Conservation (phyloP, 23 tunicate species). For the Styela clava region DNA sequence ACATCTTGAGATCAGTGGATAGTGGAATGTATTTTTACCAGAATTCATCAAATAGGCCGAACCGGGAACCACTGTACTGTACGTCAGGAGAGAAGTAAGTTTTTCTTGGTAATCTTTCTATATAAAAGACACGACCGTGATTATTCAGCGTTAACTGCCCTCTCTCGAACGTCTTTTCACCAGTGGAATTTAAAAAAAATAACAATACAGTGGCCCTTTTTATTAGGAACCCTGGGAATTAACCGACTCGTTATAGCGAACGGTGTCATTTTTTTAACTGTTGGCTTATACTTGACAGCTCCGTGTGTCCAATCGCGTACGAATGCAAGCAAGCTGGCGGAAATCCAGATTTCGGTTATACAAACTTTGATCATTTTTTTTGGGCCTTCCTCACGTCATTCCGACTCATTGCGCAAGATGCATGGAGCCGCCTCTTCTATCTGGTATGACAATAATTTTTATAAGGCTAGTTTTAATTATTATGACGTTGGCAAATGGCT, state of each 20-base stretch:
- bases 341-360: conserved; percentile 90
- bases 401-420: conserved; percentile 92
- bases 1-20: conserved; percentile 36
- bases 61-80: conserved; percentile 67
- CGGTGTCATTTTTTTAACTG: too few relatives aligned
- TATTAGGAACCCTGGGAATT: too few relatives aligned
- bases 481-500: background rate
- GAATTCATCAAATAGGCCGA: conserved; percentile 61
- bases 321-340: conserved; percentile 70
- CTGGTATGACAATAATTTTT: conserved; percentile 40
- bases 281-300: background rate
- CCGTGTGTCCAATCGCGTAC: conserved; percentile 54
- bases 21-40: conserved; percentile 50
- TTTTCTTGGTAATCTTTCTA: background rate
- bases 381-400: conserved; percentile 91
- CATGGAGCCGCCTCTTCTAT: conserved; percentile 95
- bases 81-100: conserved; percentile 59
- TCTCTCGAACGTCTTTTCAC: too few relatives aligned
- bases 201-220: too few relatives aligned
- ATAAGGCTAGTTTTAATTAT: background rate
- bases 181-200: too few relatives aligned
- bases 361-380: conserved; percentile 85
- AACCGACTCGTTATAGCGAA: too few relatives aligned
- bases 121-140: too few relatives aligned
- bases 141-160: too few relatives aligned